A percentile compares a stretch with the other conserved stretches of the same genome.
Conservation (phyloP, 92 coral and sea anemone genomes). For the Siderastrea radians region DNA sequence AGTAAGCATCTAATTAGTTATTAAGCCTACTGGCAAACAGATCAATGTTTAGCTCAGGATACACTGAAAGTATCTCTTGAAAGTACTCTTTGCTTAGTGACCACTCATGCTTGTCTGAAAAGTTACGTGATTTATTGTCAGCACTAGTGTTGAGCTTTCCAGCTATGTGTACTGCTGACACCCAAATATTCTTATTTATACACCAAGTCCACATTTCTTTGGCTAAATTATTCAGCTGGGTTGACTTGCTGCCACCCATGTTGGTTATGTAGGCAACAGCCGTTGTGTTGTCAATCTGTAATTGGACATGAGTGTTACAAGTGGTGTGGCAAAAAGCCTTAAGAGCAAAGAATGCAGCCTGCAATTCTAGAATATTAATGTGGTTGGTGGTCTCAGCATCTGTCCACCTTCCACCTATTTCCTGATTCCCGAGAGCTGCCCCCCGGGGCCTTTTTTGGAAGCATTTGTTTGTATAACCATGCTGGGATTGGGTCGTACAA, state of each 20-base stretch:
- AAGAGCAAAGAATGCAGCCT: conserved; percentile 58
- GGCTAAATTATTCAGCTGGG: conserved; percentile 41
- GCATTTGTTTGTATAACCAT: conserved; percentile 17
- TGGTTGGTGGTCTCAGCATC: conserved; percentile 49
- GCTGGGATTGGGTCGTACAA: conserved; percentile 3
- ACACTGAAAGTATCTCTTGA: conserved; percentile 29
- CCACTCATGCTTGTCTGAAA: conserved; percentile 66
- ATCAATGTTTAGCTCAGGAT: conserved; percentile 43
- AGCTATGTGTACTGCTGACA: conserved; percentile 75
- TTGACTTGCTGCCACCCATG: conserved; percentile 26
- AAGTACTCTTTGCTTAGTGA: conserved; percentile 41
- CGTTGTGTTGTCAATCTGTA: conserved; percentile 74
- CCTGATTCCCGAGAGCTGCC: conserved; percentile 30
- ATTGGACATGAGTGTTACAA: neutral
- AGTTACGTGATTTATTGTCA: conserved; percentile 63
- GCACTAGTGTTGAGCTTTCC: conserved; percentile 59
- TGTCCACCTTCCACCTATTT: conserved; percentile 67
- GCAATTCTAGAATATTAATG: conserved; percentile 68
- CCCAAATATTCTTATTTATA: conserved; percentile 48
- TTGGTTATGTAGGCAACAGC: conserved; percentile 69
- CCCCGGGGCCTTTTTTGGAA: conserved; percentile 43
- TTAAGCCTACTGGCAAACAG: conserved; percentile 23
- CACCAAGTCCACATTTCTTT: conserved; percentile 57
- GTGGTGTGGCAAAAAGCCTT: conserved; percentile 7
- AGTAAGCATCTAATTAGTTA: neutral